Conservation (phyloP, 2,113 vertebrate genomes). For the Hucho hucho region DNA sequence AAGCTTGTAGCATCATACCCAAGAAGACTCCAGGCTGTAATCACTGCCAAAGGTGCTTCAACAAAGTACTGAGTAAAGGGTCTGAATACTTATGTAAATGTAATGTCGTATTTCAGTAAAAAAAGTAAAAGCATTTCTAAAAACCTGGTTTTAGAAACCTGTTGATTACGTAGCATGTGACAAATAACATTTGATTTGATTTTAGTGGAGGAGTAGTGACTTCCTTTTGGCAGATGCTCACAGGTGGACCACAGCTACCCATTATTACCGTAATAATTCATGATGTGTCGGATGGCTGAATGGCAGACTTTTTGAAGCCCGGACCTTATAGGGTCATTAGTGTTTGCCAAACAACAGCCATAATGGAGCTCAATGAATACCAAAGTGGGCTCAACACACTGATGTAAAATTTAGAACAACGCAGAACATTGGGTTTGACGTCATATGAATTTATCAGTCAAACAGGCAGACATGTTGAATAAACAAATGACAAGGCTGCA, state of each 20-base stretch:
- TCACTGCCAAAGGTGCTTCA: too few species aligned
- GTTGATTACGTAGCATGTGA: too few species aligned
- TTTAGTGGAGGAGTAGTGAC: background rate
- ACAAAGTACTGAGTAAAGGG: background rate
- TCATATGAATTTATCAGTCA: conserved; percentile 70
- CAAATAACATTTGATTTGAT: too few species aligned
- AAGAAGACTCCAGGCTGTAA: too few species aligned
- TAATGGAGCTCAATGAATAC: conserved; percentile 54
- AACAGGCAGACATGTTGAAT: conserved; percentile 57
- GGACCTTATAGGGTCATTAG: conserved; percentile 51
- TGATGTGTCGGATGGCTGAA: conserved; percentile 40
- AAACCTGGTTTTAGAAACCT: too few species aligned
- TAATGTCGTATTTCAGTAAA: too few species aligned
- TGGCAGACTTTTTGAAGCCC: conserved; percentile 20
- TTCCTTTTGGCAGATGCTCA: conserved; percentile 30
- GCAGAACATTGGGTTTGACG: conserved; percentile 72
- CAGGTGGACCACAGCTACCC: conserved; percentile 49
- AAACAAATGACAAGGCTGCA: conserved; percentile 47
- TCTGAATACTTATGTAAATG: too few species aligned
- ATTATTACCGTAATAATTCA: conserved; percentile 54
- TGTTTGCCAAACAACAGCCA: conserved; percentile 31
- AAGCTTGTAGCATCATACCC: too few species aligned
- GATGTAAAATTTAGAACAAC: conserved; percentile 59
- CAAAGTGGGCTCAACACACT: conserved; percentile 31
- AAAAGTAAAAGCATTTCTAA: too few species aligned